Conservation (phyloP, 1,140 invertebrate species). For the Drosophila varians region DNA sequence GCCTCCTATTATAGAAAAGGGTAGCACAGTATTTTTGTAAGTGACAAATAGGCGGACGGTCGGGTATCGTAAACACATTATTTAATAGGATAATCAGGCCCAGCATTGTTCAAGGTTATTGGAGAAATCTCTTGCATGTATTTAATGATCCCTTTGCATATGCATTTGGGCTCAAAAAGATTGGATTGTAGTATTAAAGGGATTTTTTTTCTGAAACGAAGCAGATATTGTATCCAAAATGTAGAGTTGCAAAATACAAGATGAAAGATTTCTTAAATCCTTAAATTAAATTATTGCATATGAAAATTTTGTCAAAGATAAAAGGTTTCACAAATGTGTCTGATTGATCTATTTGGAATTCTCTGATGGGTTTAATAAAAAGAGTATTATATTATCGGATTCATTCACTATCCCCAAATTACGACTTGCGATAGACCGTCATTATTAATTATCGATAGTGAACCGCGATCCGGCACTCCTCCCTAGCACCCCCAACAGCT, state of each 20-base stretch:
- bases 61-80: slow-evolving; percentile 23
- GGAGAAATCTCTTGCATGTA: slow-evolving; percentile 14
- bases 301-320: no score
- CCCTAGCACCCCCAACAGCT: slow-evolving; percentile 22
- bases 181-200: not conserved
- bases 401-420: not conserved
- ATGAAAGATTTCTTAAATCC: no score
- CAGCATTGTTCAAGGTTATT: slow-evolving; percentile 42
- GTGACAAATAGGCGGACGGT: slow-evolving; percentile 31
- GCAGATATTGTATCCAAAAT: no score
- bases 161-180: not conserved
- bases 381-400: not conserved
- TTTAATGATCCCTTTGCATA: not conserved
- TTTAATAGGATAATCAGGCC: slow-evolving; percentile 38
- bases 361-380: not conserved
- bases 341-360: no score
- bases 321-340: no score
- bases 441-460: not conserved
- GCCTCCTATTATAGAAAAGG: slow-evolving; percentile 48
- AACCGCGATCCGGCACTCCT: slow-evolving; percentile 11
- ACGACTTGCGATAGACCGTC: slow-evolving; percentile 2
- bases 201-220: not conserved
- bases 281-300: no score
- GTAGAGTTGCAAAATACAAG: no score
- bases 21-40: slow-evolving; percentile 21